Percentiles rank a stretch among this genome's conserved stretches.
phyloP scores from a whole-genome alignment of 2,888 invertebrate genomes.

The Orthosia gothica region DNA sequence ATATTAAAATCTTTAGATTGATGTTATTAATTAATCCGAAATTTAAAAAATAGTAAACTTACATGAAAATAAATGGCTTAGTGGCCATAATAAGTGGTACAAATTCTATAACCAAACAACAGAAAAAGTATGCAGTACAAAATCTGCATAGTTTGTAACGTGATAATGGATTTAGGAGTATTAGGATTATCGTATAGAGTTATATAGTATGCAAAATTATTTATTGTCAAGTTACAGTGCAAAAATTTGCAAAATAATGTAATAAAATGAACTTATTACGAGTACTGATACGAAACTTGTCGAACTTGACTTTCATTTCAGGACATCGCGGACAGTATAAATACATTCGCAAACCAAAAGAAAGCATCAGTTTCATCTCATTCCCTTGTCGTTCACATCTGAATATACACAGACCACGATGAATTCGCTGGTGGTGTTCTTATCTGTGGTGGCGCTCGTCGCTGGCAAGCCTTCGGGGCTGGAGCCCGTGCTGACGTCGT shows the following conservation, averaged over 20 bases:
- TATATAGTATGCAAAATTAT: conserved; percentile 4
- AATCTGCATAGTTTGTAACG: not conserved
- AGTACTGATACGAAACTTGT: conserved; percentile 75
- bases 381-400: conserved; percentile 81
- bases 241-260: conserved; percentile 43
- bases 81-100: too few relatives aligned
- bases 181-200: not conserved
- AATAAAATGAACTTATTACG: conserved; percentile 62
- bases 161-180: not conserved
- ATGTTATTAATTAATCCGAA: too few relatives aligned
- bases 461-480: conserved; percentile 67
- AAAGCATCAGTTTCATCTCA: conserved; percentile 86
- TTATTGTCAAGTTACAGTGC: conserved; percentile 15
- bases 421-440: conserved; percentile 93
- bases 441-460: conserved; percentile 90
- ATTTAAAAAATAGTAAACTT: too few relatives aligned
- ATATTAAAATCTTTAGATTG: too few relatives aligned
- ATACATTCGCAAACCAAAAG: conserved; percentile 79
- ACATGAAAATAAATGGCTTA: too few relatives aligned
- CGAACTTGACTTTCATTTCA: conserved; percentile 88
- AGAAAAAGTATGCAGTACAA: too few relatives aligned
- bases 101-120: too few relatives aligned
- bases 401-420: conserved; percentile 92
- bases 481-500: conserved; percentile 48
- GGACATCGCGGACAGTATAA: conserved; percentile 82